Evolutionary conservation across 2,797 vertebrate genomes (phyloP).

Genomic region (Cossypha niveicapilla): DNA sequence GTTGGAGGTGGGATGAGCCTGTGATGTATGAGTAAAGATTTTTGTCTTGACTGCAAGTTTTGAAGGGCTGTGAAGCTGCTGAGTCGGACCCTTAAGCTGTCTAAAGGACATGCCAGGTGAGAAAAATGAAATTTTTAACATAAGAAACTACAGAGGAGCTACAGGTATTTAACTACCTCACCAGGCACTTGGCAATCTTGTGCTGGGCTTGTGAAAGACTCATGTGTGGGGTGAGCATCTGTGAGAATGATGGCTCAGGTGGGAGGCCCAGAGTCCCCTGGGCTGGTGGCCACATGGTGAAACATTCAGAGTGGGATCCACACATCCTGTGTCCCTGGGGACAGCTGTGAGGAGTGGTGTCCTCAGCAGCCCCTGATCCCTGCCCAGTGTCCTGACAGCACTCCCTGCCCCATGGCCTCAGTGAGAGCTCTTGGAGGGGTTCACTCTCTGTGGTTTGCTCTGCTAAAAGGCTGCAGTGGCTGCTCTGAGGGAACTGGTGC

Average conservation of each 20-base stretch:
- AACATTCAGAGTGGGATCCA: background rate
- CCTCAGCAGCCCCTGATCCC: background rate
- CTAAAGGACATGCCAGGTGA: background rate
- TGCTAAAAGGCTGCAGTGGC: background rate
- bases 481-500: background rate
- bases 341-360: fast-evolving
- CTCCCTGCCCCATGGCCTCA: fast-evolving
- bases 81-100: background rate
- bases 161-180: fast-evolving
- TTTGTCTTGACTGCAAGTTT: background rate
- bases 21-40: fast-evolving
- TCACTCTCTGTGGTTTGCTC: background rate
- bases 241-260: no score
- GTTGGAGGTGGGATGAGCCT: fast-evolving
- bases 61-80: background rate
- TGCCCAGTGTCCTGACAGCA: background rate
- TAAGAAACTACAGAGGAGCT: background rate
- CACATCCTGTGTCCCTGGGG: fast-evolving
- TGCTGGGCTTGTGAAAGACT: background rate
- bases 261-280: fast-evolving
- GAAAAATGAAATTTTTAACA: background rate
- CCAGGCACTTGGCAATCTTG: fast-evolving
- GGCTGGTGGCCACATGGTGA: fast-evolving
- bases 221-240: fast-evolving
- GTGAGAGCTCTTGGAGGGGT: background rate